Conservation (phyloP, 2,888 invertebrate species). For the Lamellibrachia columna region DNA sequence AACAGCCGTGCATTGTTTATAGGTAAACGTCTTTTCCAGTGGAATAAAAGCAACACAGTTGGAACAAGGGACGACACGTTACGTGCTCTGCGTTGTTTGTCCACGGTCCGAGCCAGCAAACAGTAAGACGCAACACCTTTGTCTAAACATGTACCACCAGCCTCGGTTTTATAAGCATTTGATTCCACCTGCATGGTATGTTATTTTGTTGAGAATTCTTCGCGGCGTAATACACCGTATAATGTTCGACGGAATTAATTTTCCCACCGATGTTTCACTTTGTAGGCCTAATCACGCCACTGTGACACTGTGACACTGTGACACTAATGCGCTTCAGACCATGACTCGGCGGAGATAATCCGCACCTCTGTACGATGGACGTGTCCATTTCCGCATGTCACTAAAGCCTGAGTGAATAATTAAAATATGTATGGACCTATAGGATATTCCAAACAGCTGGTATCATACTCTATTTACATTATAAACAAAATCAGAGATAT, state of each 20-base stretch:
- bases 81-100: neutral
- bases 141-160: neutral
- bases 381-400: no score
- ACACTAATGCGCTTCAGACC: no score
- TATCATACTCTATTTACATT: neutral
- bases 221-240: no score
- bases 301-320: no score
- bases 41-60: neutral
- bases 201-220: neutral
- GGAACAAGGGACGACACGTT: neutral
- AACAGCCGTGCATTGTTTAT: neutral
- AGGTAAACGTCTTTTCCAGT: neutral
- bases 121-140: neutral
- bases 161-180: neutral
- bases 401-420: neutral
- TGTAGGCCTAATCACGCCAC: no score
- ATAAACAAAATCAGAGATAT: neutral
- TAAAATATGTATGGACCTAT: neutral
- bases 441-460: neutral
- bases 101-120: neutral
- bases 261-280: no score
- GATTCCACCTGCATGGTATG: neutral
- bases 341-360: no score
- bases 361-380: no score
- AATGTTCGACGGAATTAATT: no score